Conservation (phyloP, 2,113 vertebrate species). For the Paralichthys olivaceus region DNA sequence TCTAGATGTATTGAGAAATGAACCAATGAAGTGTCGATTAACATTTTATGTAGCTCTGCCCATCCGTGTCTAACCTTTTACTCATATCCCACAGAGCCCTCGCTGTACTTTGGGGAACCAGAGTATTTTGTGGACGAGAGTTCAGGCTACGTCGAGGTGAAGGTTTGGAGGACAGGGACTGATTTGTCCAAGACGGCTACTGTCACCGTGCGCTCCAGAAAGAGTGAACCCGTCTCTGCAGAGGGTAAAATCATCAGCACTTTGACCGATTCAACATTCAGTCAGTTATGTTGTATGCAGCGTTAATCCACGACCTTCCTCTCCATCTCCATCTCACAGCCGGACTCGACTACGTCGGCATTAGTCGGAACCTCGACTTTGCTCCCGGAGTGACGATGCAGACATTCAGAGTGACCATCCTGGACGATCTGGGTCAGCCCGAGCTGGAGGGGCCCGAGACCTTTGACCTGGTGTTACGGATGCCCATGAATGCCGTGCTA, state of each 20-base stretch:
- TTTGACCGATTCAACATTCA: background rate
- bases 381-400: conserved; percentile 85
- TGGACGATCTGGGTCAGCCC: conserved; percentile 86
- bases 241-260: conserved; percentile 78
- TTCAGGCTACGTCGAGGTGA: conserved; percentile 84
- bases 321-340: conserved; percentile 67
- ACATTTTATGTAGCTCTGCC: no score
- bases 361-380: conserved; percentile 88
- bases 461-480: conserved; percentile 87
- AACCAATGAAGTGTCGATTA: no score
- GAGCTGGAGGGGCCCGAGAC: conserved; percentile 86
- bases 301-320: conserved; percentile 3
- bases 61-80: background rate
- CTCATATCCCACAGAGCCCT: conserved; percentile 78
- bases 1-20: no score
- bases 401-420: conserved; percentile 86
- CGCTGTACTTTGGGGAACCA: conserved; percentile 84
- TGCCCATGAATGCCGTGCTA: conserved; percentile 85
- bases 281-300: background rate
- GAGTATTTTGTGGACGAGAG: conserved; percentile 85
- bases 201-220: conserved; percentile 84
- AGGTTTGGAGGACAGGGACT: conserved; percentile 87
- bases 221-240: conserved; percentile 84
- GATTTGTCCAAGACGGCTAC: conserved; percentile 88
- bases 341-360: conserved; percentile 87